phyloP scores from a whole-genome alignment of 1,140 invertebrate species.

The Brachionus sp. region DNA sequence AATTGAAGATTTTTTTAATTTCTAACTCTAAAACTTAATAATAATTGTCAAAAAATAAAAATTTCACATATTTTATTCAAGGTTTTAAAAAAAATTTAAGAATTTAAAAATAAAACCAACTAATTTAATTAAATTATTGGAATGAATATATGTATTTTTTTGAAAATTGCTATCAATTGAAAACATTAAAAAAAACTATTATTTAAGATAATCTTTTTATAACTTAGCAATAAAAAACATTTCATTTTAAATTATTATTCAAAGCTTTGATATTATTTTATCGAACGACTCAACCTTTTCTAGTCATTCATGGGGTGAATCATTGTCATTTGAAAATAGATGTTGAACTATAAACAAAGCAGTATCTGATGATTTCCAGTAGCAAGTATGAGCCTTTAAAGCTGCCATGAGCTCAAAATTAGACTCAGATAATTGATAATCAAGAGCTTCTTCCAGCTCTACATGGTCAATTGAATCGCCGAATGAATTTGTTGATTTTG shows the following conservation, averaged over 20 bases:
- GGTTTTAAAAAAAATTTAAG: background rate
- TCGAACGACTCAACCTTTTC: background rate
- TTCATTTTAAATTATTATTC: background rate
- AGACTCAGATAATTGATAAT: conserved; percentile 66
- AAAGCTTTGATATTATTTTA: background rate
- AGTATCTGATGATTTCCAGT: conserved; percentile 70
- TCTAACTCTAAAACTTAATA: no score
- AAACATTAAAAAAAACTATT: background rate
- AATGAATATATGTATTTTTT: background rate
- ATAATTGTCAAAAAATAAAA: background rate
- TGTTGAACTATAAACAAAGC: conserved; percentile 66
- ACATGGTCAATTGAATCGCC: conserved; percentile 19
- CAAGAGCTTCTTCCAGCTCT: conserved; percentile 66
- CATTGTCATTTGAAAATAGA: background rate
- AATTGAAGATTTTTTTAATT: no score
- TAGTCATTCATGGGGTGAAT: background rate
- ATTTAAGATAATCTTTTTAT: background rate
- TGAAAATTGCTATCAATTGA: background rate
- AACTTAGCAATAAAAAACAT: background rate
- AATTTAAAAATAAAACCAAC: background rate
- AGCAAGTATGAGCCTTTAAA: conserved; percentile 69
- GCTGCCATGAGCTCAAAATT: conserved; percentile 67
- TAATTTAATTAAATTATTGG: background rate
- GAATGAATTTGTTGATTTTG: background rate
- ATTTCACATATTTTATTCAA: background rate